These are phyloP conservation scores for Myotis findleyi DNA, from an alignment of 2,797 vertebrate genomes.

Conservation along the genomic window DNA sequence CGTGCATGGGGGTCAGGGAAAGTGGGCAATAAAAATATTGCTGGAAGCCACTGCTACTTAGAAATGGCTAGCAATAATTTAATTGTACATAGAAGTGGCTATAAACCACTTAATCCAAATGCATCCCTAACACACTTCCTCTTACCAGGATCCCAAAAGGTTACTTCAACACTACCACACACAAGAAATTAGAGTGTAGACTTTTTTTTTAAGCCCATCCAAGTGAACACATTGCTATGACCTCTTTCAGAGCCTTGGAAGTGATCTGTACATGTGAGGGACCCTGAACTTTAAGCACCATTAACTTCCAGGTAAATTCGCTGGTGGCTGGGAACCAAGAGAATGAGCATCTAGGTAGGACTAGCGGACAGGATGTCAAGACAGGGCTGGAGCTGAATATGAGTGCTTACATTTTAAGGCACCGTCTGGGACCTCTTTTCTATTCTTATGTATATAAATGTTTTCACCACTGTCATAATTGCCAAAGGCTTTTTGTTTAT, in stretches of 20 bases:
- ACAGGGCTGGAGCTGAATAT: not conserved
- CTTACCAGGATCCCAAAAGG: not conserved
- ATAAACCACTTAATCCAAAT: not conserved
- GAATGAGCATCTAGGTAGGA: not conserved
- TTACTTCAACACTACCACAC: not conserved
- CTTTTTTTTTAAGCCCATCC: not conserved
- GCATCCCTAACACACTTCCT: not conserved
- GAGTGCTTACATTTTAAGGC: not conserved
- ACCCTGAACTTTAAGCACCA: not conserved
- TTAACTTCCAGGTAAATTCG: not conserved
- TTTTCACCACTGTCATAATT: slow-evolving; percentile 44
- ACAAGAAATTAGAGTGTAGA: not conserved
- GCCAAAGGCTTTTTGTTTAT: slow-evolving; percentile 58
- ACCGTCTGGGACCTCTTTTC: not conserved
- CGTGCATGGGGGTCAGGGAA: not conserved
- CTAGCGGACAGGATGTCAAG: not conserved
- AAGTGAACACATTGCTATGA: not conserved
- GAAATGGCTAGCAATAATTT: not conserved
- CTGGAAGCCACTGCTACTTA: not conserved
- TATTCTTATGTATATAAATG: not conserved
- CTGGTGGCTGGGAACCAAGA: not conserved
- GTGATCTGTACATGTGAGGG: not conserved
- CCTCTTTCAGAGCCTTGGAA: not conserved
- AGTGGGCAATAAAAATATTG: not conserved
- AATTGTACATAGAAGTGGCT: not conserved